These are phyloP conservation scores for Tigriopus californicus DNA, from an alignment of 2,888 invertebrate species.

Conservation along the genomic window DNA sequence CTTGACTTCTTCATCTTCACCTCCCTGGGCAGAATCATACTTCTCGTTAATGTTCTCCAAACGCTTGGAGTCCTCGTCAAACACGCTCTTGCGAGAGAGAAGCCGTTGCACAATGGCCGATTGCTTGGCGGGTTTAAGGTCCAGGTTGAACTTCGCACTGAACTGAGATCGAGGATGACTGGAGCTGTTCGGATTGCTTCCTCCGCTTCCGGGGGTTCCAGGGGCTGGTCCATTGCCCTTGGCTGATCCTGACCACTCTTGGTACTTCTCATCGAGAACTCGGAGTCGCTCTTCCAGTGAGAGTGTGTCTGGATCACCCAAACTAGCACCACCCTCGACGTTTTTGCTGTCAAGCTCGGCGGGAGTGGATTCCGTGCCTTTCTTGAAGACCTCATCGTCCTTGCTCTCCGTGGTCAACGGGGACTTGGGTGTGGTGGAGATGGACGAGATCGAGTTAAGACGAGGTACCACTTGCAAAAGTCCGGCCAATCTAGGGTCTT, in stretches of 20 bases:
- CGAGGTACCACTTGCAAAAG: neutral
- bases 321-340: slow-evolving; percentile 36
- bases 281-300: slow-evolving; percentile 70
- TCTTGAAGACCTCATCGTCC: neutral
- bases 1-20: neutral
- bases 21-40: slow-evolving; percentile 37
- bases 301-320: slow-evolving; percentile 21
- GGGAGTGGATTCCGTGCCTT: neutral
- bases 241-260: slow-evolving; percentile 48
- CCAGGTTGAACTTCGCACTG: slow-evolving; percentile 38
- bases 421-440: neutral
- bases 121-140: slow-evolving; percentile 61
- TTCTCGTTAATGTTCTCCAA: slow-evolving; percentile 69
- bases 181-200: neutral
- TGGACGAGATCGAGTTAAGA: neutral
- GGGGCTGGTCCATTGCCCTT: slow-evolving; percentile 9
- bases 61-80: slow-evolving; percentile 85
- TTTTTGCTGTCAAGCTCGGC: slow-evolving; percentile 16
- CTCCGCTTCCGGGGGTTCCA: neutral
- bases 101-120: slow-evolving; percentile 84
- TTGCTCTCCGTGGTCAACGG: slow-evolving; percentile 2
- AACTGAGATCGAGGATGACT: neutral
- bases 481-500: neutral
- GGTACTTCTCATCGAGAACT: slow-evolving; percentile 78
- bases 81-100: slow-evolving; percentile 75